These are phyloP conservation scores for Catocala nupta DNA, from an alignment of 2,888 invertebrate species.

Conservation along the genomic window DNA sequence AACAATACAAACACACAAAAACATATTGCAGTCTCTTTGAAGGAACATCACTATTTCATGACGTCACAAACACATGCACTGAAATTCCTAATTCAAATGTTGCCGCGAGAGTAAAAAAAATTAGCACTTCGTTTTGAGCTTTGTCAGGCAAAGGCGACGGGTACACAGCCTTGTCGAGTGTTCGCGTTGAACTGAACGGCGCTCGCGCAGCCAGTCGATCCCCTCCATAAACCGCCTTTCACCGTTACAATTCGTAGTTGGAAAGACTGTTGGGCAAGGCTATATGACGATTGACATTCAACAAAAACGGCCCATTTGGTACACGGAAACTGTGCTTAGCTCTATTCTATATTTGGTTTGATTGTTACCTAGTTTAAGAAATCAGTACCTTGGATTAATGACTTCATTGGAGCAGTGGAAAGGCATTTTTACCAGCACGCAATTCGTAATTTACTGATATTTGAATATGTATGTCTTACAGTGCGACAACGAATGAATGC, in stretches of 20 bases:
- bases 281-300: slow-evolving; percentile 84
- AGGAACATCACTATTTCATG: slow-evolving; percentile 73
- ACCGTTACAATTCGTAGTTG: slow-evolving; percentile 80
- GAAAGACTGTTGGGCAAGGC: slow-evolving; percentile 84
- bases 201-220: slow-evolving; percentile 54
- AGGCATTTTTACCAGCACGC: background rate
- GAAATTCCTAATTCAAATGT: slow-evolving; percentile 53
- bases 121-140: slow-evolving; percentile 52
- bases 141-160: slow-evolving; percentile 29
- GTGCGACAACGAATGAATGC: too few species aligned
- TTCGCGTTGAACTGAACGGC: slow-evolving; percentile 64
- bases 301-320: slow-evolving; percentile 75
- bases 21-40: slow-evolving; percentile 75
- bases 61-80: slow-evolving; percentile 62
- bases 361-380: slow-evolving; percentile 30
- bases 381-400: slow-evolving; percentile 10
- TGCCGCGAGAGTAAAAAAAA: slow-evolving; percentile 74
- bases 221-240: slow-evolving; percentile 73
- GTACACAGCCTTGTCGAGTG: slow-evolving; percentile 50
- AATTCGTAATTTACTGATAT: background rate
- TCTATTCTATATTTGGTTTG: slow-evolving; percentile 45
- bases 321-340: slow-evolving; percentile 75
- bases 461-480: background rate
- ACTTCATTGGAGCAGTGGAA: slow-evolving; percentile 1
- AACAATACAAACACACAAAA: slow-evolving; percentile 75